Percentiles rank a stretch among this genome's conserved stretches.
phyloP scores from a whole-genome alignment of 2,113 vertebrate genomes.

The Noctilio leporinus region DNA sequence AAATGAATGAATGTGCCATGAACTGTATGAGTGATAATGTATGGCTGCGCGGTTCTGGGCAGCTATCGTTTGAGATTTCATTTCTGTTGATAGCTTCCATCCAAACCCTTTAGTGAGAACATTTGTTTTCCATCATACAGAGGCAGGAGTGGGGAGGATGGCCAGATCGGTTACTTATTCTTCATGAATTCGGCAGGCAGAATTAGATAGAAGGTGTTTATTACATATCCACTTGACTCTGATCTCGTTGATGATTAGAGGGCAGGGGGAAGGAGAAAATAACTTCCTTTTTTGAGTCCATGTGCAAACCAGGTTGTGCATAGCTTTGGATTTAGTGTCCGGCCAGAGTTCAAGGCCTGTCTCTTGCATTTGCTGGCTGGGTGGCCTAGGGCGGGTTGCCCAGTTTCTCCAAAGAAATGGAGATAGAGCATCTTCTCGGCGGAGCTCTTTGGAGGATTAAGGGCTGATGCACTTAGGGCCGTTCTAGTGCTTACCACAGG shows the following conservation, averaged over 20 bases:
- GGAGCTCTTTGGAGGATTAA: not conserved
- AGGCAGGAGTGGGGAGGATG: not conserved
- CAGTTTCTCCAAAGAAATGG: not conserved
- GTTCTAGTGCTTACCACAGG: not conserved
- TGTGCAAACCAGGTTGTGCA: not conserved
- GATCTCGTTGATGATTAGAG: not conserved
- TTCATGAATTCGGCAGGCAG: not conserved
- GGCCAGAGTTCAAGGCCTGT: not conserved
- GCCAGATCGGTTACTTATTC: not conserved
- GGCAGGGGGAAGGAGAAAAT: not conserved
- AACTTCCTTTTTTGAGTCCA: not conserved
- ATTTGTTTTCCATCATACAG: conserved; percentile 34
- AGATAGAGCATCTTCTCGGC: not conserved
- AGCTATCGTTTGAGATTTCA: conserved; percentile 55
- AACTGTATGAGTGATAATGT: not conserved
- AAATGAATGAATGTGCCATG: conserved; percentile 24
- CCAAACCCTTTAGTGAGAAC: conserved; percentile 29
- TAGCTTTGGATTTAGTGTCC: not conserved
- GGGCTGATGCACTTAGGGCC: accelerated
- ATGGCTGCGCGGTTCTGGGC: not conserved
- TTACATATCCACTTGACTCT: not conserved
- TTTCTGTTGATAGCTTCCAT: conserved; percentile 22
- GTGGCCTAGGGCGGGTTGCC: not conserved
- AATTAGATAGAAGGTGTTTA: conserved; percentile 1
- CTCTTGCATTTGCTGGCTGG: not conserved